Evolutionary conservation across 2,113 vertebrate species (phyloP), one percentile per base, ranked within the genome.

Genomic region (Saimiri boliviensis): DNA sequence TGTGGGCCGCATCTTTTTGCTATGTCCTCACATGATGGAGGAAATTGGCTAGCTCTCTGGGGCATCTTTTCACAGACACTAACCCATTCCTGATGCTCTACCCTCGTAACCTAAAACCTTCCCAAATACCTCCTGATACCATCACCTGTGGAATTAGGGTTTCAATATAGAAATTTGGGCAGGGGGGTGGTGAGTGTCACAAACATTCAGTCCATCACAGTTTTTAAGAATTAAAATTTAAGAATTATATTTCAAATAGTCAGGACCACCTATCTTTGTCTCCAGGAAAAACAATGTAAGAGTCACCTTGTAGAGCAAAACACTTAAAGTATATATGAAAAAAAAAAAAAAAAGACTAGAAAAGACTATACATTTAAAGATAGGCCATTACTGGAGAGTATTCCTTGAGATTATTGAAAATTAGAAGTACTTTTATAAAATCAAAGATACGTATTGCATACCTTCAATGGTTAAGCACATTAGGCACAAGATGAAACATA

Each of bases 161-260:
- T 16, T 74, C 6, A n/a, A 6, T 8, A 66, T 42, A 35, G 32
- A 52, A 40, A 37, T 74, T 63, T n/a, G 40, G 2, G 5, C 3
- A 17, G 11, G 2, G 40, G 32, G 35, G 32, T 16, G 66, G 32
- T 17, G 16, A 63, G 60, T 63, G 60, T 13, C 20, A n/a, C 30
- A 63, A 40, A 76, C 32, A 30, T 71, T 94, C 17, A 45, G 11
- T 63, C 17, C 80, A 68, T 3, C 58, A 5, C 8, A 58, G 8
- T 37, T 40, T 66, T 49, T 37, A 92, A 89, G 60, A 45, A n/a
- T 56, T 77, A 74, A 89, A 32, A 79, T 74, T 94, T 81, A 86
- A 76, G 35, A 86, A 19, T 91, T 68, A 40, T 27, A 47, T 95
- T 79, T 8, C 47, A 77, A 92, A 47, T 49, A 85, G 20, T 35